Evolutionary conservation across 2,113 vertebrate species (phyloP), one percentile per base, ranked within the genome.

Genomic region (Rhineura floridana): DNA sequence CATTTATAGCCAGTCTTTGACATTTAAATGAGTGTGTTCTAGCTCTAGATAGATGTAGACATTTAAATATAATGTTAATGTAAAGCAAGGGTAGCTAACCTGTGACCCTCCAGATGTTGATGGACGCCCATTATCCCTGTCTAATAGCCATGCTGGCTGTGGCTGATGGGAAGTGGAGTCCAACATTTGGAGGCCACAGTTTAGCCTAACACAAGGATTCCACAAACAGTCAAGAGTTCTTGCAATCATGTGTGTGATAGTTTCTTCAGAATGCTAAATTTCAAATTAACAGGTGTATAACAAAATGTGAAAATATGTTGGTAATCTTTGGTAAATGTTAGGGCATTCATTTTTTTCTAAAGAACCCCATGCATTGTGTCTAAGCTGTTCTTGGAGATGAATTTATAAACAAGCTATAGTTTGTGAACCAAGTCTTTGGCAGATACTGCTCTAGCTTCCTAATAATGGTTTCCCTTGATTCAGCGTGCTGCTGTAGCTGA

Each of bases 1-100:
- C 0, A 0, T 42, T 76, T 72, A 55, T 42, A 28, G 1, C 4
- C 0, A 36, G 8, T 6, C 46, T 15, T 5, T 79, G 1, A 1
- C 23, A 76, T 73, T 67, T 4, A 19, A 48, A 4, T 17, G 10
- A 0, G 3, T 82, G 69, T 81, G 63, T 6, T 55, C 46, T 84
- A 25, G 70, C 6, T 39, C 6, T 30, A 50, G 19, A 48, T 25
- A n/a, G 42, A 69, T 21, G 11, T 36, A 69, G 23, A 11, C 28
- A 50, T 65, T 17, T 33, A 65, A 46, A 67, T 50, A 52, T 63
- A 84, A 82, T 89, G 90, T 85, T 48, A 36, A 4, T 21, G 17
- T 21, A 59, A 59, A 59, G 15, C 1, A 59, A 19, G 55, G 55
- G 55, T 59, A 59, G 55, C 55, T 59, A 21, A 19, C 17, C 1